Evolutionary conservation across 2,797 vertebrate species (phyloP).

Genomic region (Atherinosoma microstoma): DNA sequence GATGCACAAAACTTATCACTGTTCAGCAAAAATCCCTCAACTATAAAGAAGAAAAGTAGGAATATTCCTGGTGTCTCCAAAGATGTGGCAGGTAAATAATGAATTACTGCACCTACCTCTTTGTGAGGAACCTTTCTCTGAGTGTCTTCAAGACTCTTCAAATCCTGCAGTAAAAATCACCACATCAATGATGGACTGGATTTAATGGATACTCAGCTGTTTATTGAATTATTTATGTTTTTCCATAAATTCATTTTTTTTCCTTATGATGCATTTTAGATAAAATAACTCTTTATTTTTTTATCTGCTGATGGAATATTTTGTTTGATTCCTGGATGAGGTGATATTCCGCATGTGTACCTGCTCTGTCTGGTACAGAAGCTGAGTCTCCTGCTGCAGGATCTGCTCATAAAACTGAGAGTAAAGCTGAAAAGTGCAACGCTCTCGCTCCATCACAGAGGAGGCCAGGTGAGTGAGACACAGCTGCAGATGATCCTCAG

Average conservation of each 20-base stretch:
- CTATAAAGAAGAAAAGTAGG: not conserved
- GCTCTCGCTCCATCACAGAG: conserved; percentile 79
- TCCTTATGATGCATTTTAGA: not conserved
- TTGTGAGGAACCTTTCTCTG: conserved; percentile 32
- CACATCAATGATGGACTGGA: not conserved
- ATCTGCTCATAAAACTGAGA: conserved; percentile 85
- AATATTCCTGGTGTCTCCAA: not conserved
- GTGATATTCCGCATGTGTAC: conserved; percentile 30
- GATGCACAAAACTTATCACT: not conserved
- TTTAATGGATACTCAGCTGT: not conserved
- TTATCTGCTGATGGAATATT: not conserved
- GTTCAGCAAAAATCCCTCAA: not conserved
- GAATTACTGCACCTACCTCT: conserved; percentile 46
- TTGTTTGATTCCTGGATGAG: not conserved
- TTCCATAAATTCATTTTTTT: not conserved
- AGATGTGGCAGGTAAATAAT: not conserved
- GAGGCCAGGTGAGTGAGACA: conserved; percentile 78
- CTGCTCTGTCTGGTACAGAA: conserved; percentile 81
- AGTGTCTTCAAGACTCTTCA: conserved; percentile 58
- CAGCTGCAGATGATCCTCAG: conserved; percentile 72
- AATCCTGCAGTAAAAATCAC: conserved; percentile 47
- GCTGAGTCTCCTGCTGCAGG: conserved; percentile 72
- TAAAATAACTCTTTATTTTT: not conserved
- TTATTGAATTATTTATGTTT: not conserved
- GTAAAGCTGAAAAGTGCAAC: conserved; percentile 80